Evolutionary conservation across 2,113 vertebrate genomes (phyloP), one percentile per base, ranked within the genome.

Genomic region (Egretta garzetta): DNA sequence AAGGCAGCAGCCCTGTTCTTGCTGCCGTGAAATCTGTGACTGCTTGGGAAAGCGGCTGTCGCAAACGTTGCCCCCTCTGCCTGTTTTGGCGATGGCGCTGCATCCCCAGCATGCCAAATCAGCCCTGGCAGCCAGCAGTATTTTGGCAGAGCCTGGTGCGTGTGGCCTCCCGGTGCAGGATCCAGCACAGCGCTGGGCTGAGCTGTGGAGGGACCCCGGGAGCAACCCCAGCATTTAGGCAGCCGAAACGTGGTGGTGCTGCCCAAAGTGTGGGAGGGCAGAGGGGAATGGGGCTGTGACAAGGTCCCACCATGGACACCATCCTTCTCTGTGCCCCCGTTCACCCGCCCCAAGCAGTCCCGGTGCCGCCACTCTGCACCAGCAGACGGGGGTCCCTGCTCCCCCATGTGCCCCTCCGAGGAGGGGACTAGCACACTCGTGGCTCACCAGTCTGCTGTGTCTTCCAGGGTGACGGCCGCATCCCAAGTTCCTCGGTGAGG

Each of bases 111-210:
- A 2, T 3, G 8, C 6, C 3, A 0, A 6, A 9, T 2, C 6
- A 10, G 43, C 22, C 23, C 37, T 5, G 3, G 47, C 32, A 39
- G 24, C 20, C 41, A 18, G 50, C 5, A 1, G 12, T 4, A 0
- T 5, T 50, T 35, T 0, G 16, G 45, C 60, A 86, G 52, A 39
- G 39, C 20, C 45, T 13, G 20, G 20, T 7, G 55, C 7, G 4
- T 0, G 8, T 30, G 64, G 35, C 8, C 6, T 41, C 50, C 35
- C 45, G 5, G 41, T 56, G 75, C 20, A 66, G 86, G 74, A 33
- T 12, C 45, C 0, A 0, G 52, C 56, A 22, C 0, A 2, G 35
- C 0, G 5, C 56, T 37, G 63, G 72, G 22, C 68, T 85, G 63
- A 45, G 60, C 53, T 1, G 1, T 6, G n/a, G 30, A 59, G 52